These are phyloP conservation scores for Cynoglossus semilaevis DNA, from an alignment of 2,113 vertebrate species.

Conservation along the genomic window DNA sequence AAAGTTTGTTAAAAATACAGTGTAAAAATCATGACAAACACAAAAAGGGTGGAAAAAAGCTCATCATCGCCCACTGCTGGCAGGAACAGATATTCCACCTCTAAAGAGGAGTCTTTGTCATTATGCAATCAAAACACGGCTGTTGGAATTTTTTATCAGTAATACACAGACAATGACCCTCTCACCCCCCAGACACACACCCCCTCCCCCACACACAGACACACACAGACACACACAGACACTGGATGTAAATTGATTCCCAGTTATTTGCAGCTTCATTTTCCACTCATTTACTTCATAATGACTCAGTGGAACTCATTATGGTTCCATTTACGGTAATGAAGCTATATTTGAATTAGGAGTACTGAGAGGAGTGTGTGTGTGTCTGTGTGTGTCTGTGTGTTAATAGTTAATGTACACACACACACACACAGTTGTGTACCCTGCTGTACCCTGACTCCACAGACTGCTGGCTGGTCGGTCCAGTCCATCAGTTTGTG, in stretches of 20 bases:
- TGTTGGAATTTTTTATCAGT: background rate
- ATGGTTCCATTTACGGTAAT: conserved; percentile 23
- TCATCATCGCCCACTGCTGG: too few species aligned
- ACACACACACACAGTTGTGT: conserved; percentile 7
- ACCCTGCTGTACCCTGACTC: too few species aligned
- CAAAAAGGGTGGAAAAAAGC: too few species aligned
- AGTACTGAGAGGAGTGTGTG: background rate
- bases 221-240: conserved; percentile 3
- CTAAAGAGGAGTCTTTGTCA: too few species aligned
- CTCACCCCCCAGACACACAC: too few species aligned
- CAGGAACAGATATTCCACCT: too few species aligned
- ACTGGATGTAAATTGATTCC: conserved; percentile 25
- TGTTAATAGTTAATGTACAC: background rate
- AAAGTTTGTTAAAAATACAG: too few species aligned
- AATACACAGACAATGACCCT: background rate
- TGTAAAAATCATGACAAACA: too few species aligned
- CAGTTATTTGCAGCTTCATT: conserved; percentile 28
- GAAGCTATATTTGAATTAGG: conserved; percentile 18
- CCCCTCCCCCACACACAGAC: background rate
- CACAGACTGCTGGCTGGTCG: too few species aligned
- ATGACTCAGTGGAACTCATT: conserved; percentile 22
- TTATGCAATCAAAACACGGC: too few species aligned
- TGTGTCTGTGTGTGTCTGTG: too few species aligned
- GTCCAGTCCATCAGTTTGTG: too few species aligned
- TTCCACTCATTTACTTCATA: conserved; percentile 18